Conservation (phyloP, 2,797 vertebrate species). For the Netta rufina region DNA sequence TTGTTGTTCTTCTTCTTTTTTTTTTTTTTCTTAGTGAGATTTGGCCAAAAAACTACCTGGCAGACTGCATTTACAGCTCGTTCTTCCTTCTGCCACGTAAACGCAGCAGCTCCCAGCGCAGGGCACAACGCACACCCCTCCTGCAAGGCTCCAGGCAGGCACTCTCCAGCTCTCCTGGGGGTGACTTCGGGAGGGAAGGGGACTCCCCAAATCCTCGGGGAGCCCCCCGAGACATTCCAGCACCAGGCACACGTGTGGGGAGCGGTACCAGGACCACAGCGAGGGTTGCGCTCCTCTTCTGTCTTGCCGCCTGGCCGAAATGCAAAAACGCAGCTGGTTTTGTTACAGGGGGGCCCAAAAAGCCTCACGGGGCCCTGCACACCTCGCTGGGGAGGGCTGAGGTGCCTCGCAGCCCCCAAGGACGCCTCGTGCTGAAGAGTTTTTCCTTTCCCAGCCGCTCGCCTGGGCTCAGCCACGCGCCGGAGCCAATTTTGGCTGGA, state of each 20-base stretch:
- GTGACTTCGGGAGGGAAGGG: background rate
- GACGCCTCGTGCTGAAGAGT: background rate
- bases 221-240: constrained; percentile 23
- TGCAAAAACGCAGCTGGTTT: background rate
- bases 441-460: constrained; percentile 10
- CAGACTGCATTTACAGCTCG: background rate
- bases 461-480: background rate
- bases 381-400: background rate
- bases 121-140: background rate
- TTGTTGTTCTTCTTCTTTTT: too few species aligned
- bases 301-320: background rate
- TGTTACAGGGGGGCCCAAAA: background rate
- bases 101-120: background rate
- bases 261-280: background rate
- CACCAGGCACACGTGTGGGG: background rate
- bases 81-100: background rate
- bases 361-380: fast-evolving
- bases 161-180: background rate
- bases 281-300: background rate
- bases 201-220: background rate
- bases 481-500: constrained; percentile 11
- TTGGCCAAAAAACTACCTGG: background rate
- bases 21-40: background rate
- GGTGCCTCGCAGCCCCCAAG: background rate
- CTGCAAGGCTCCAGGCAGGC: background rate